phyloP scores from a whole-genome alignment of 2,113 vertebrate species.

The Xiphophorus hellerii region DNA sequence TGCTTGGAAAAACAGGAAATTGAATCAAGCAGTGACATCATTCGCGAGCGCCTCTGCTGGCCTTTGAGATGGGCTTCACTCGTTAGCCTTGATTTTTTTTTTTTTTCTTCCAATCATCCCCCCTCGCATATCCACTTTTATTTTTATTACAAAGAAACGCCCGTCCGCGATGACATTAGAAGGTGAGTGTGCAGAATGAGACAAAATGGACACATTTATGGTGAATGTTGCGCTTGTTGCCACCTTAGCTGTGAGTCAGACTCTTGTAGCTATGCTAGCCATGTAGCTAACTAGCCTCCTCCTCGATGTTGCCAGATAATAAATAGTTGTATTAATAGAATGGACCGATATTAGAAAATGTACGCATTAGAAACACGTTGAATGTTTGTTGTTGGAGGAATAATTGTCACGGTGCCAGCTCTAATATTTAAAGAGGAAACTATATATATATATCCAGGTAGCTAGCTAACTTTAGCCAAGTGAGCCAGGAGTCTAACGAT shows the following conservation, averaged over 20 bases:
- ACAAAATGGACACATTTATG: rapidly evolving
- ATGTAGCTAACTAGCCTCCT: constrained; percentile 54
- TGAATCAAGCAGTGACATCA: constrained; percentile 74
- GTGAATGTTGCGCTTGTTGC: neutral
- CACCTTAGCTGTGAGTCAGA: constrained; percentile 14
- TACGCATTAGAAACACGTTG: neutral
- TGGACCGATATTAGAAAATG: neutral
- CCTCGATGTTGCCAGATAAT: constrained; percentile 28
- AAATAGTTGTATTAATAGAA: constrained; percentile 1
- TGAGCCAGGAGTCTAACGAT: constrained; percentile 46
- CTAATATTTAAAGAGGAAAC: neutral
- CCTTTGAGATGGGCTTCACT: constrained; percentile 81
- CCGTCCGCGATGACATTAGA: constrained; percentile 78
- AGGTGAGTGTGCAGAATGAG: constrained; percentile 67
- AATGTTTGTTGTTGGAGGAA: neutral
- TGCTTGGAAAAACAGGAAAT: constrained; percentile 59
- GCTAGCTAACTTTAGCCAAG: constrained; percentile 60
- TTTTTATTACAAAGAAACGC: constrained; percentile 16
- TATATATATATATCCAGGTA: constrained; percentile 10
- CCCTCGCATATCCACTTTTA: constrained; percentile 55
- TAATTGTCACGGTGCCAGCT: constrained; percentile 33
- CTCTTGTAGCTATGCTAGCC: constrained; percentile 58
- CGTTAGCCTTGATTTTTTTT: constrained; percentile 73
- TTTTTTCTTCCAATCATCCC: constrained; percentile 12
- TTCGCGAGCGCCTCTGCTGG: constrained; percentile 79